phyloP scores from a whole-genome alignment of 2,113 vertebrate genomes.

The Gracilinanus agilis region DNA sequence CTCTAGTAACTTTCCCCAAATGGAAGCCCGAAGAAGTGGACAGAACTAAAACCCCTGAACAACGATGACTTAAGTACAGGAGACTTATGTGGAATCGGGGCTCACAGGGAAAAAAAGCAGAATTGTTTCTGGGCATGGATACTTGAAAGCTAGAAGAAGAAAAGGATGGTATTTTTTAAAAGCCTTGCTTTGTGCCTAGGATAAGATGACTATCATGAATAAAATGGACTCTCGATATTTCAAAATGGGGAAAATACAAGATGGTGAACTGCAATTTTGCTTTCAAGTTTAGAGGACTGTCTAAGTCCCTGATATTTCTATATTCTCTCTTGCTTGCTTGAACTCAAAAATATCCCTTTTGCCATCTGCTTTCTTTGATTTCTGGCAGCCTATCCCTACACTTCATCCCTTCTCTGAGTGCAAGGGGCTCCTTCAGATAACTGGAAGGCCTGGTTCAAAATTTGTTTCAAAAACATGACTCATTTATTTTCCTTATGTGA shows the following conservation, averaged over 20 bases:
- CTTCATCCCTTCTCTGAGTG: neutral
- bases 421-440: neutral
- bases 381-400: neutral
- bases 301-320: constrained; percentile 2
- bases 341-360: neutral
- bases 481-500: neutral
- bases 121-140: neutral
- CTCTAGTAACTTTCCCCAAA: too few species aligned
- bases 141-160: constrained; percentile 42
- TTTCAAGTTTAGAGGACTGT: neutral
- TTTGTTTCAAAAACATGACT: neutral
- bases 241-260: neutral
- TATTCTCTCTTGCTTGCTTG: neutral
- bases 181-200: neutral
- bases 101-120: neutral
- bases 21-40: too few species aligned
- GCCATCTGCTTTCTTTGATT: neutral
- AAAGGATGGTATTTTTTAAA: neutral
- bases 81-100: neutral
- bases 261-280: neutral
- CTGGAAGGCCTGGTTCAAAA: neutral
- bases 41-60: too few species aligned
- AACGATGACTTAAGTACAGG: too few species aligned
- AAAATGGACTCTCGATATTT: neutral
- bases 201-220: neutral